Base-by-base conservation (phyloP, 53 echinoderm and acorn worm genomes). In the Mesocentrotus franciscanus region DNA sequence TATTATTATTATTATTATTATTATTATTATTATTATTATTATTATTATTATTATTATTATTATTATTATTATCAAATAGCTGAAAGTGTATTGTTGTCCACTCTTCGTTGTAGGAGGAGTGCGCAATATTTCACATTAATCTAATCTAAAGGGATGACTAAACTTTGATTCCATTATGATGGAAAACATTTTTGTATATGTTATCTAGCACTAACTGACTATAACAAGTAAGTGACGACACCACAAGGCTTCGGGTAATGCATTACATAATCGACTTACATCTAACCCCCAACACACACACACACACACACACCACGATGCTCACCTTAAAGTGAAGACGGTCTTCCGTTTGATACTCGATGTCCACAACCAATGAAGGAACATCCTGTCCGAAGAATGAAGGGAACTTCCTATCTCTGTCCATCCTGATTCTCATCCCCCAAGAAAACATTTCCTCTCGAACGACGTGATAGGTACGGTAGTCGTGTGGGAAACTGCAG, bases 401-500 rank as follows among this genome's bases (percentile, higher is more conserved):
- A 32, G 64, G 91, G n/a, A 32, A 9, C 33, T 62, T 24, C 16
- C 10, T n/a, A 26, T 68, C 32, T 22, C 91, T 66, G 10, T 91
- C 68, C 66, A 91, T 22, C 62, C 64, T 66, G 35, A 91, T 62
- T 24, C 91, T 91, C 42, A 68, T 62, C 10, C 91, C 91, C 91
- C 91, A 91, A 64, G 64, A 1, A 66, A 91, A 71, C 58, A 30
- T 84, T 14, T 93, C 66, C 60, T 93, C 36, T 68, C 85, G 61
- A 62, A 93, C 71, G 10, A 49, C 68, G 35, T 85, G 49, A 68
- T 93, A 96, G 32, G 75, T 62, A 56, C 55, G 24, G 20, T 66
- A 66, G 56, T 94, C 92, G 7, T 94, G 68, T 4, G 97, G 96
- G 74, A 95, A 97, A 78, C 87, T 93, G 55, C 97, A 97, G n/a